Conservation (phyloP, 1,140 invertebrate genomes). For the Drosophila kepulauana region DNA sequence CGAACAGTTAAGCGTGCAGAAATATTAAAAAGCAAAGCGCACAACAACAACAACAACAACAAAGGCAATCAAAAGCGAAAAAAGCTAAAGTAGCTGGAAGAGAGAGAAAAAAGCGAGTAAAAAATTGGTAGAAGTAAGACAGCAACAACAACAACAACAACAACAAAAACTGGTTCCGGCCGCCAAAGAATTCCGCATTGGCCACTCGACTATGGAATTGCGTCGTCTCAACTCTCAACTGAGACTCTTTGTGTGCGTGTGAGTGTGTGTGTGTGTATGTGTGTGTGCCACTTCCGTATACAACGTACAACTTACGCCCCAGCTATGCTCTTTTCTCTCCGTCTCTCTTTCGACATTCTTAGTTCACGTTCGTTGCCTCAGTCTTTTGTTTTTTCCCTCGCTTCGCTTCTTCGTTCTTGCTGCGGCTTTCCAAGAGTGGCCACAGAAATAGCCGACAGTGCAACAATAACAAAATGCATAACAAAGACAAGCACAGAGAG, state of each 20-base stretch:
- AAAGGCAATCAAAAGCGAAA: constrained; percentile 51
- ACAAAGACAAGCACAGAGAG: constrained; percentile 66
- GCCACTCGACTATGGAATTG: constrained; percentile 64
- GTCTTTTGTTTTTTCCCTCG: constrained; percentile 70
- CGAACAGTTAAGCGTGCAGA: constrained; percentile 79
- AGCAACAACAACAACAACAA: constrained; percentile 52
- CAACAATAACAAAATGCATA: constrained; percentile 59
- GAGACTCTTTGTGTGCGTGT: neutral
- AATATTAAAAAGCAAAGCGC: constrained; percentile 39
- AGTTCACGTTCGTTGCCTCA: constrained; percentile 76
- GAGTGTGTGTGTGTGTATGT: constrained; percentile 38
- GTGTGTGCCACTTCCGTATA: constrained; percentile 76
- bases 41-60: constrained; percentile 52
- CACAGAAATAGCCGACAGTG: constrained; percentile 15
- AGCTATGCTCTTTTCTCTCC: constrained; percentile 26
- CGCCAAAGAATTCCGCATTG: constrained; percentile 74
- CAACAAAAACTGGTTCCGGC: constrained; percentile 72
- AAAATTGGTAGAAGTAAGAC: constrained; percentile 68
- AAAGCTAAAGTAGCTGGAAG: constrained; percentile 23
- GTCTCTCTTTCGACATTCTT: constrained; percentile 51
- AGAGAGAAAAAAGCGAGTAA: constrained; percentile 15
- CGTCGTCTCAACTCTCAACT: constrained; percentile 28
- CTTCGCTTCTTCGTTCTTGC: constrained; percentile 11
- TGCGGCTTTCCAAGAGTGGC: constrained; percentile 17
- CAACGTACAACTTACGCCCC: constrained; percentile 52